phyloP scores from a whole-genome alignment of 2,797 vertebrate genomes.

The Hippoglossus hippoglossus region DNA sequence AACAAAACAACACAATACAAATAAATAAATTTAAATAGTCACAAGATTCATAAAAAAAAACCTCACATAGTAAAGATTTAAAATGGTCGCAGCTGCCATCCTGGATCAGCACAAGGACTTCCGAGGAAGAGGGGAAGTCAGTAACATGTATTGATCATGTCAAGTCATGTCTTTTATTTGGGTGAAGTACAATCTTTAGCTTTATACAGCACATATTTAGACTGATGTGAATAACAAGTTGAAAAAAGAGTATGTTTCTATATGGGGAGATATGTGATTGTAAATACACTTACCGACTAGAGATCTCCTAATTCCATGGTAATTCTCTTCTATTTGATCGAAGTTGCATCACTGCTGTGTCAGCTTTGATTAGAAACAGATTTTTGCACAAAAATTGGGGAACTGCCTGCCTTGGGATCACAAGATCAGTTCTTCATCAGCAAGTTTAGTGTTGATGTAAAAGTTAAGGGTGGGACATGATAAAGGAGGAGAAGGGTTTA shows the following conservation, averaged over 20 bases:
- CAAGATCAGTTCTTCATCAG: neutral
- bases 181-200: no score
- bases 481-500: neutral
- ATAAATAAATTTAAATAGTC: no score
- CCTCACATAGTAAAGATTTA: no score
- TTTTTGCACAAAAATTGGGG: neutral
- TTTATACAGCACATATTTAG: neutral
- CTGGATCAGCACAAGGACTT: no score
- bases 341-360: neutral
- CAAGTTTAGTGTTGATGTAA: neutral
- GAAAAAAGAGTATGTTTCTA: neutral
- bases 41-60: no score
- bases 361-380: neutral
- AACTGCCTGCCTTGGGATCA: no score
- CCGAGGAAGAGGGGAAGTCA: no score
- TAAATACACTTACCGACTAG: neutral
- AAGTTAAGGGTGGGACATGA: constrained; percentile 24
- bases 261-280: neutral
- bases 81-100: no score
- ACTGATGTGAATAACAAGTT: neutral
- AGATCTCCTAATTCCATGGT: neutral
- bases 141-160: no score
- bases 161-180: no score
- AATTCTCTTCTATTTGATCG: neutral
- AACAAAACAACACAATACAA: no score